Evolutionary conservation across 2,113 vertebrate genomes (phyloP), one percentile per base, ranked within the genome.

Genomic region (Lepisosteus oculatus): DNA sequence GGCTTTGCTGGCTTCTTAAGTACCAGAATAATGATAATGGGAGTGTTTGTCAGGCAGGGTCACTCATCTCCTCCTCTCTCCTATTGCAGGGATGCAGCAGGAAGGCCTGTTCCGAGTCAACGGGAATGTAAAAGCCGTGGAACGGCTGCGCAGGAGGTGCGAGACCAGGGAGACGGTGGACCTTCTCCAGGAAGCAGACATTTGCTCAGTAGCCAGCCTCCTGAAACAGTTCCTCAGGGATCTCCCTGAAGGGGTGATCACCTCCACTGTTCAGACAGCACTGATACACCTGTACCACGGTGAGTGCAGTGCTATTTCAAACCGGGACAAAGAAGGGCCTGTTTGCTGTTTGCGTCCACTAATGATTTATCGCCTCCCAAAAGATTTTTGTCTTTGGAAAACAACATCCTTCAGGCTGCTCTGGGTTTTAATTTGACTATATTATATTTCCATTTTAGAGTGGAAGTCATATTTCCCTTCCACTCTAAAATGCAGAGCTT

Each of bases 101-200:
- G 96, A 98, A 78, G 97, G 97, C 44, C 90, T 98, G 73, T 99
- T 99, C 83, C 86, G 97, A 55, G 93, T 99, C 65, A 97, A 94
- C 0, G 96, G 95, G 43, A 98, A 90, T 0, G 85, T 93, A 68
- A 95, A 92, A 63, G 85, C 81, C 0, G 93, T 98, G 71, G 93
- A 96, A 56, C 85, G 79, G 63, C 85, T 99, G 61, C 93, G 90
- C 5, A 80, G 84, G 76, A 88, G 86, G 2, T 90, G 95, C 0
- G 95, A 98, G 79, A 86, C 75, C 0, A 92, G 93, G 0, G 87
- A 84, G 3, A 81, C 88, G 0, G 87, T 94, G 76, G 92, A 93
- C 71, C 83, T 96, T 0, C 75, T 83, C 43, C 82, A 73, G 12
- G 92, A 93, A 6, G 89, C 82, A 0, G 95, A 98, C 11, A 69